phyloP scores from a whole-genome alignment of 2,888 invertebrate species.

The Tetragonisca angustula region DNA sequence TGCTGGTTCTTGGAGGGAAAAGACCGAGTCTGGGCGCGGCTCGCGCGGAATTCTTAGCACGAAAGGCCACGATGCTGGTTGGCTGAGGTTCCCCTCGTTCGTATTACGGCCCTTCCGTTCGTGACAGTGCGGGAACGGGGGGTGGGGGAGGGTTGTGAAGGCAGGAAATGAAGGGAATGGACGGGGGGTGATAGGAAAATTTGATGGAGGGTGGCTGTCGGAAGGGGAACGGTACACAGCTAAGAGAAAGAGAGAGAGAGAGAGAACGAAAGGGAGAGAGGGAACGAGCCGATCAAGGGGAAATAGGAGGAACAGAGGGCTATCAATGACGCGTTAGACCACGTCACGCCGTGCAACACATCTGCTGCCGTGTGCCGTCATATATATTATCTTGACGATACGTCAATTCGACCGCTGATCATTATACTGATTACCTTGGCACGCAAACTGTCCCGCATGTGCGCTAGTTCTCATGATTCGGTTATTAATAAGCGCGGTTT shows the following conservation, averaged over 20 bases:
- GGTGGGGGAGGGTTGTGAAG: slow-evolving; percentile 64
- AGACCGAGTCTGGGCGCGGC: slow-evolving; percentile 50
- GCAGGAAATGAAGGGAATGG: slow-evolving; percentile 79
- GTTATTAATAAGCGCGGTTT: slow-evolving; percentile 71
- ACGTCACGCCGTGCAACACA: slow-evolving; percentile 77
- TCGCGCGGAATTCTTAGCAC: slow-evolving; percentile 62
- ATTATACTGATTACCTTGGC: slow-evolving; percentile 79
- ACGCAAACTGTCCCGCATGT: slow-evolving; percentile 70
- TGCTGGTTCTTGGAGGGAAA: slow-evolving; percentile 17
- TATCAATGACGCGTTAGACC: slow-evolving; percentile 80
- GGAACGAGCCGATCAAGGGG: slow-evolving; percentile 43
- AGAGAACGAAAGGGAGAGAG: slow-evolving; percentile 28
- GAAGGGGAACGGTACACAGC: slow-evolving; percentile 30
- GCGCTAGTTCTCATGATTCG: slow-evolving; percentile 69
- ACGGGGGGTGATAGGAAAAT: slow-evolving; percentile 82
- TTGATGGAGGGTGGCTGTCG: slow-evolving; percentile 80
- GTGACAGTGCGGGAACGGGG: slow-evolving; percentile 59
- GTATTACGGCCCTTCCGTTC: slow-evolving; percentile 78
- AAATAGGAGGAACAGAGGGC: slow-evolving; percentile 65
- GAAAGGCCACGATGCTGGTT: slow-evolving; percentile 73
- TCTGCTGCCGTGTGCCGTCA: slow-evolving; percentile 78
- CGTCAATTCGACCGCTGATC: slow-evolving; percentile 81
- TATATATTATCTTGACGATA: slow-evolving; percentile 79
- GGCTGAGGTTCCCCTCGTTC: slow-evolving; percentile 77
- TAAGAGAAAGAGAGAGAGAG: slow-evolving; percentile 28